phyloP scores from a whole-genome alignment of 2,888 invertebrate species.

The Hylaea fasciaria region DNA sequence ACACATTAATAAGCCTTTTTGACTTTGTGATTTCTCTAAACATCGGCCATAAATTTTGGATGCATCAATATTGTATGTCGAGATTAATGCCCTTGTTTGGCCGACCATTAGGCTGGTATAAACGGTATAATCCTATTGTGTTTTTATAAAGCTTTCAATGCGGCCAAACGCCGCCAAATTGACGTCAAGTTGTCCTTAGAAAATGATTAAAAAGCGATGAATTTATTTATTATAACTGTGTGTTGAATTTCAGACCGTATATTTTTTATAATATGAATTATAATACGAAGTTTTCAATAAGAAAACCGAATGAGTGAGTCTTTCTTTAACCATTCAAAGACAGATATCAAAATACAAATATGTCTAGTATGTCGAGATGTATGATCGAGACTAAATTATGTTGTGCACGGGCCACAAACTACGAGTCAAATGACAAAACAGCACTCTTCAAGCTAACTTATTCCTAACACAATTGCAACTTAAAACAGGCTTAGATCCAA shows the following conservation, averaged over 20 bases:
- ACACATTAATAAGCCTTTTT: constrained; percentile 82
- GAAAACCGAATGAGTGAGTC: not conserved
- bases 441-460: not conserved
- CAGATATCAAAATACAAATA: too few species aligned
- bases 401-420: too few species aligned
- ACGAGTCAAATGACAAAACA: constrained; percentile 1
- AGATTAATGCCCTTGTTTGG: constrained; percentile 84
- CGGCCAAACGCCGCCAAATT: constrained; percentile 70
- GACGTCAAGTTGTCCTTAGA: constrained; percentile 53
- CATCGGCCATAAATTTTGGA: constrained; percentile 78
- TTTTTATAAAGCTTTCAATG: constrained; percentile 71
- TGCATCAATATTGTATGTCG: constrained; percentile 78
- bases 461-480: constrained; percentile 5
- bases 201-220: constrained; percentile 68
- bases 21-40: constrained; percentile 76
- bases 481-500: constrained; percentile 19
- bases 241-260: constrained; percentile 12
- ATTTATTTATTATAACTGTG: constrained; percentile 64
- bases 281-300: not conserved
- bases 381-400: too few species aligned
- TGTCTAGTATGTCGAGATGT: too few species aligned
- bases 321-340: not conserved
- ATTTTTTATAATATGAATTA: not conserved
- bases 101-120: constrained; percentile 79
- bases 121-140: constrained; percentile 81